These are phyloP conservation scores for Parasteatoda tepidariorum DNA, from an alignment of 1,140 invertebrate species.

Conservation along the genomic window DNA sequence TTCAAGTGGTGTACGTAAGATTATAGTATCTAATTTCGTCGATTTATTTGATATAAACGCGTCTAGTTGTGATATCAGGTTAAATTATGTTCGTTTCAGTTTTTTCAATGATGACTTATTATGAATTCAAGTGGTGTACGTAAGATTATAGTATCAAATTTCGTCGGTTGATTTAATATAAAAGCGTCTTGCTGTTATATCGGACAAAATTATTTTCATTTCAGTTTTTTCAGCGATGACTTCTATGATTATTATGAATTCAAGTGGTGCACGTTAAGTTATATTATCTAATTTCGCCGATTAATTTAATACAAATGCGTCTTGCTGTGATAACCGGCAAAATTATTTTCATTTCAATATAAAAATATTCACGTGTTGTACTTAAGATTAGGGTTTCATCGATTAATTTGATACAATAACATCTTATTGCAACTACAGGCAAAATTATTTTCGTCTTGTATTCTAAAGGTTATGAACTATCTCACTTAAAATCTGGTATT, in stretches of 20 bases:
- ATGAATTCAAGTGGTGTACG: constrained; percentile 81
- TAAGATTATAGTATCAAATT: constrained; percentile 64
- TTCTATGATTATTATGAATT: constrained; percentile 92
- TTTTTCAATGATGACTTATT: constrained; percentile 90
- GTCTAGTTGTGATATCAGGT: constrained; percentile 17
- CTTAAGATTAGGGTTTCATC: constrained; percentile 69
- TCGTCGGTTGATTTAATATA: neutral
- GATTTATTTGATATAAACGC: neutral
- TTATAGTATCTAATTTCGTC: neutral
- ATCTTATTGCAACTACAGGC: constrained; percentile 12
- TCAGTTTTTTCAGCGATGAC: constrained; percentile 86
- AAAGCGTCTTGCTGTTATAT: constrained; percentile 14
- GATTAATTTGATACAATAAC: neutral
- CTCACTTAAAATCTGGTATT: too few species aligned
- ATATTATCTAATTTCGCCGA: neutral
- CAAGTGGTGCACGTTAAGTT: constrained; percentile 75
- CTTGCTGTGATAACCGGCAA: constrained; percentile 20
- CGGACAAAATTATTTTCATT: too few species aligned
- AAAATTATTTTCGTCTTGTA: too few species aligned
- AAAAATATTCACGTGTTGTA: constrained; percentile 81
- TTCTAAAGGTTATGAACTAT: too few species aligned
- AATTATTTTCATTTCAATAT: too few species aligned
- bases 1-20: constrained; percentile 77
- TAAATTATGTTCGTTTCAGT: too few species aligned
- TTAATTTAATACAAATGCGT: neutral